phyloP scores from a whole-genome alignment of 2,113 vertebrate species.

The Triplophysa siluroides region DNA sequence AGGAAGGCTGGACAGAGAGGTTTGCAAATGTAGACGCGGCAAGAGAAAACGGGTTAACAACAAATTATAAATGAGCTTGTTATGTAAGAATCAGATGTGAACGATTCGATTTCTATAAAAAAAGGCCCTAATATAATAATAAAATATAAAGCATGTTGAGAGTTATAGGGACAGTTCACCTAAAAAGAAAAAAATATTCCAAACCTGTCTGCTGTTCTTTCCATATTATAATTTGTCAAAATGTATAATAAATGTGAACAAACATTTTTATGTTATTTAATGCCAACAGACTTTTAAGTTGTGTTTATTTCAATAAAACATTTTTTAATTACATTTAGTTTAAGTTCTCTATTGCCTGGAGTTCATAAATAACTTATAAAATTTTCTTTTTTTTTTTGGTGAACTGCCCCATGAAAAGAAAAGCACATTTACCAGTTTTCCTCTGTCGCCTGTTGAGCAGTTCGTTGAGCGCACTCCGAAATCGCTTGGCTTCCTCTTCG shows the following conservation, averaged over 20 bases:
- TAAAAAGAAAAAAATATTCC: background rate
- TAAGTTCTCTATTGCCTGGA: too few species aligned
- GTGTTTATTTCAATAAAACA: too few species aligned
- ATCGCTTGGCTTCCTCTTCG: slow-evolving; percentile 95
- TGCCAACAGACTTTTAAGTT: too few species aligned
- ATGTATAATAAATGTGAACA: too few species aligned
- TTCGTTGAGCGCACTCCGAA: slow-evolving; percentile 85
- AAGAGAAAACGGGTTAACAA: slow-evolving; percentile 5
- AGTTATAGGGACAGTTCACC: background rate
- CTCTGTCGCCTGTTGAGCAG: slow-evolving; percentile 88
- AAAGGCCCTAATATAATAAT: background rate
- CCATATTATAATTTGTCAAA: background rate
- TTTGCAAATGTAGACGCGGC: background rate
- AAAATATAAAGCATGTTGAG: background rate
- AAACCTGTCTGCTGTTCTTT: background rate
- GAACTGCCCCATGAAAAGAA: background rate
- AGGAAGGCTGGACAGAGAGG: background rate
- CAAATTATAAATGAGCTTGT: background rate
- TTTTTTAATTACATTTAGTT: too few species aligned
- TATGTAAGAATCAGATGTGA: background rate
- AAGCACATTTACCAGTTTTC: slow-evolving; percentile 80
- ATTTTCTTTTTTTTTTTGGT: background rate
- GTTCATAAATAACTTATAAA: too few species aligned
- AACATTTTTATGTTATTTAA: background rate
- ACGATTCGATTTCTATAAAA: background rate